Evolutionary conservation across 1,140 invertebrate species (phyloP).

Genomic region (Drosophila guanche): DNA sequence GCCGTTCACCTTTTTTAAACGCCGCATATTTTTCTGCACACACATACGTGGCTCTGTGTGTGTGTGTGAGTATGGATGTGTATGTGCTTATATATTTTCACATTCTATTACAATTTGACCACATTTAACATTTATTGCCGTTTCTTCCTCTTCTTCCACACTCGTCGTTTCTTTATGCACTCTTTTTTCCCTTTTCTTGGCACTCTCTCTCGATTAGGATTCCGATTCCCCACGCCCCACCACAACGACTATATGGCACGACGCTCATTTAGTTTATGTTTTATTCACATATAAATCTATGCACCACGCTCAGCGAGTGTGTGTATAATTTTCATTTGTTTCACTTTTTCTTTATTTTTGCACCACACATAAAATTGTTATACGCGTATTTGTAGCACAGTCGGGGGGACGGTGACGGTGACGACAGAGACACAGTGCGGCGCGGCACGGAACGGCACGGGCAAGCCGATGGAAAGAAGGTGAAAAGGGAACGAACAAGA

Average conservation of each 20-base stretch:
- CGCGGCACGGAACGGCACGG: slow-evolving; percentile 25
- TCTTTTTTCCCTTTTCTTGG: slow-evolving; percentile 45
- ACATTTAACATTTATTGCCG: slow-evolving; percentile 73
- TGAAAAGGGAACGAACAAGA: slow-evolving; percentile 69
- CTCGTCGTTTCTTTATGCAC: slow-evolving; percentile 18
- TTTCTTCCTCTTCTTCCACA: slow-evolving; percentile 18
- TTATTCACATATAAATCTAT: slow-evolving; percentile 10
- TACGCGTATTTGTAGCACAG: slow-evolving; percentile 70
- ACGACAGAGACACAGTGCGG: no score
- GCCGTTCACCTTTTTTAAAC: slow-evolving; percentile 81
- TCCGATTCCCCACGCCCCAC: no score
- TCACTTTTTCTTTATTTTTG: slow-evolving; percentile 47
- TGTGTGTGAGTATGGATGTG: slow-evolving; percentile 20
- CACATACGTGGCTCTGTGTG: slow-evolving; percentile 68
- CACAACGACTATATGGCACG: slow-evolving; percentile 48
- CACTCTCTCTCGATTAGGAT: slow-evolving; percentile 29
- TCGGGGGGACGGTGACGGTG: slow-evolving; percentile 8
- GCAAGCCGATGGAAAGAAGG: slow-evolving; percentile 68
- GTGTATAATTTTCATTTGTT: slow-evolving; percentile 17
- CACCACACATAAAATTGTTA: slow-evolving; percentile 56
- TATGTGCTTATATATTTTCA: slow-evolving; percentile 55
- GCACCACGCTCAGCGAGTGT: no score
- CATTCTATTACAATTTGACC: slow-evolving; percentile 78
- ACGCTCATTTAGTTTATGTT: slow-evolving; percentile 59
- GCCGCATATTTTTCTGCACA: slow-evolving; percentile 81